A percentile compares a stretch with the other conserved stretches of the same genome.
phyloP scores from a whole-genome alignment of 2,797 vertebrate species.

The Acridotheres tristis region DNA sequence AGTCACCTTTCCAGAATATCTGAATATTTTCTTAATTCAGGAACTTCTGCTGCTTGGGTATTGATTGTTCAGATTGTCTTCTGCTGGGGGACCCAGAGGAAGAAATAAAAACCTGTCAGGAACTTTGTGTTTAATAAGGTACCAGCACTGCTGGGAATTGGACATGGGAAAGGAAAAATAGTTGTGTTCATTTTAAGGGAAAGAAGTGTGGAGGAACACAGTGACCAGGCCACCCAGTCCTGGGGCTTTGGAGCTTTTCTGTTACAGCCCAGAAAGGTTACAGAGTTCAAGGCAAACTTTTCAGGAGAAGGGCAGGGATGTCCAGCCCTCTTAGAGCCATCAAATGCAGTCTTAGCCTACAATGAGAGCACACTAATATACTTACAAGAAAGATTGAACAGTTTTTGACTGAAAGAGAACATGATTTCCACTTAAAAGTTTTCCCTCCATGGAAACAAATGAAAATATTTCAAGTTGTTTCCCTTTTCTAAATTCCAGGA shows the following conservation, averaged over 20 bases:
- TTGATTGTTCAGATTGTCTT: background rate
- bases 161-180: background rate
- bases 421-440: background rate
- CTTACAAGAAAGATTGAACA: background rate
- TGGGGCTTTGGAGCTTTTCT: background rate
- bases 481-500: background rate
- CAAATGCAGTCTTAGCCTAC: background rate
- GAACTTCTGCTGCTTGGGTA: background rate
- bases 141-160: background rate
- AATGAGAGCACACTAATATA: background rate
- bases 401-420: background rate
- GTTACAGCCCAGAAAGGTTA: rapidly evolving
- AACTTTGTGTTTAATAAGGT: background rate
- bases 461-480: background rate
- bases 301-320: background rate
- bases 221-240: background rate
- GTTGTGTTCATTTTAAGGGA: background rate
- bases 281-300: background rate
- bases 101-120: background rate
- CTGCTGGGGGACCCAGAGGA: background rate
- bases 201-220: background rate
- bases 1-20: background rate
- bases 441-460: background rate
- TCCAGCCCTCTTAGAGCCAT: background rate
- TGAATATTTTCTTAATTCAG: background rate